Conservation (phyloP, 2,113 vertebrate genomes). For the Nycticebus coucang region DNA sequence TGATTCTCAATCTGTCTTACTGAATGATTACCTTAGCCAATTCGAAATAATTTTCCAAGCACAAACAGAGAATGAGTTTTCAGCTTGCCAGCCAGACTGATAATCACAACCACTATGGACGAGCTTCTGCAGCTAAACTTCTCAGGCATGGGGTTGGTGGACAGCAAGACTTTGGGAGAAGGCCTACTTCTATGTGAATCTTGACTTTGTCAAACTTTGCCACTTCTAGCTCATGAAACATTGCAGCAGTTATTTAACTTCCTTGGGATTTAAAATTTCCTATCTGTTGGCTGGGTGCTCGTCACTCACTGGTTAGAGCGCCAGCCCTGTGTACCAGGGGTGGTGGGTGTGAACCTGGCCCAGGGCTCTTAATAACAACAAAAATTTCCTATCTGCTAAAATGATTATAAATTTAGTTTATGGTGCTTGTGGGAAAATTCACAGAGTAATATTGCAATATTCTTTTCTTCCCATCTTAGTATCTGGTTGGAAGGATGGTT, state of each 20-base stretch:
- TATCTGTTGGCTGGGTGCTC: background rate
- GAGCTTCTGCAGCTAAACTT: background rate
- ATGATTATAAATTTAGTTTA: background rate
- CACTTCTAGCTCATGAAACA: background rate
- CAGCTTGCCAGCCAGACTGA: background rate
- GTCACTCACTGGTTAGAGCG: no score
- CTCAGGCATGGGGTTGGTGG: background rate
- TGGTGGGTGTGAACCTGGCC: no score
- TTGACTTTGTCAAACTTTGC: no score
- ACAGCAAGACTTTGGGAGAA: background rate
- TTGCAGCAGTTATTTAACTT: background rate
- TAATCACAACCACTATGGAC: background rate
- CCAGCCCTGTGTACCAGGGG: no score
- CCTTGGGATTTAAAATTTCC: background rate
- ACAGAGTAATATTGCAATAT: background rate
- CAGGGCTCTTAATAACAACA: no score
- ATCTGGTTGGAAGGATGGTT: background rate
- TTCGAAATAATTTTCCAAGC: conserved; percentile 49
- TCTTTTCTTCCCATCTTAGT: background rate
- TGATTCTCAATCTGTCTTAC: conserved; percentile 13
- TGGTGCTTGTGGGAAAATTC: background rate
- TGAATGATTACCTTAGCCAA: conserved; percentile 45
- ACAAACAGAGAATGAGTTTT: conserved; percentile 34
- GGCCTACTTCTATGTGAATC: accelerated
- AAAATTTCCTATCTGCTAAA: background rate